These are phyloP conservation scores for Aricia agestis DNA, from an alignment of 1,140 invertebrate genomes.

Conservation along the genomic window DNA sequence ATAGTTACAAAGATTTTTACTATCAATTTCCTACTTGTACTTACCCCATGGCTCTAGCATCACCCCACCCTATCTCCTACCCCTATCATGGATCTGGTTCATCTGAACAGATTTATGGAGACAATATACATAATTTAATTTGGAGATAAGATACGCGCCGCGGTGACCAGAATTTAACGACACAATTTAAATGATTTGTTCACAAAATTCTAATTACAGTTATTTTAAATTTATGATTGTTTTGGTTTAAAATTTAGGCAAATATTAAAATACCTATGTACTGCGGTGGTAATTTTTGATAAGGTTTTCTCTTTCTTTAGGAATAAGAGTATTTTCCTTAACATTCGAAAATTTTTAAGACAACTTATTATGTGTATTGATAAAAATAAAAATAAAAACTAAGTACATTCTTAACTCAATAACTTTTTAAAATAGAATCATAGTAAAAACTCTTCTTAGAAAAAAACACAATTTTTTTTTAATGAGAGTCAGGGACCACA, in stretches of 20 bases:
- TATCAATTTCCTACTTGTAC: not conserved
- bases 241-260: not conserved
- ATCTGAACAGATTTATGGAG: slow-evolving; percentile 7
- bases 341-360: no score
- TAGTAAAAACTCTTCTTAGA: no score
- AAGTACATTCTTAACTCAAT: no score
- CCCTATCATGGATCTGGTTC: not conserved
- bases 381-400: no score
- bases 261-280: not conserved
- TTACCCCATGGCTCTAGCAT: no score
- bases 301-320: no score
- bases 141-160: slow-evolving; percentile 11
- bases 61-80: not conserved
- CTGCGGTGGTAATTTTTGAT: no score
- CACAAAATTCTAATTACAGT: not conserved
- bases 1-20: not conserved
- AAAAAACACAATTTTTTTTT: no score
- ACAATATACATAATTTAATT: slow-evolving; percentile 15
- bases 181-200: slow-evolving; percentile 10
- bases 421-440: no score
- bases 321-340: no score
- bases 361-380: no score
- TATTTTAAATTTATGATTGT: not conserved
- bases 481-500: no score
- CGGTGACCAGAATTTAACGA: slow-evolving; percentile 3